Conservation (phyloP, 2,113 vertebrate species). For the Poeciliopsis prolifica region DNA sequence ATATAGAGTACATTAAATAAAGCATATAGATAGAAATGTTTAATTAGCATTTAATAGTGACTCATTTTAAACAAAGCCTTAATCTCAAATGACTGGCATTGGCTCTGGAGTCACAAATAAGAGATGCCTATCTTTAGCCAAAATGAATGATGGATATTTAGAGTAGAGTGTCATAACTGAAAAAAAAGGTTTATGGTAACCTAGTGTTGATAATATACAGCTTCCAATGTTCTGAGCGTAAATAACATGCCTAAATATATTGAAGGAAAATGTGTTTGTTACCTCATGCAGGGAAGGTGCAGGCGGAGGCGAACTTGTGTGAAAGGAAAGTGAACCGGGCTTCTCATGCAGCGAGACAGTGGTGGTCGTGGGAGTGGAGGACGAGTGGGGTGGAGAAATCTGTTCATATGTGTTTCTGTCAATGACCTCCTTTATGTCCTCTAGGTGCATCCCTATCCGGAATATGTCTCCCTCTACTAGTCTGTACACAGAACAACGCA, state of each 20-base stretch:
- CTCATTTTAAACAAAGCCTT: too few relatives aligned
- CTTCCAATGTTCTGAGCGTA: background rate
- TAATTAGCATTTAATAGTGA: too few relatives aligned
- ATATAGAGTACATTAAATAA: background rate
- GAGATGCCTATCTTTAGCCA: too few relatives aligned
- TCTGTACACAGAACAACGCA: conserved; percentile 66
- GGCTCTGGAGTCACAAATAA: too few relatives aligned
- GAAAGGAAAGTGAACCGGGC: conserved; percentile 7
- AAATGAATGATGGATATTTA: background rate
- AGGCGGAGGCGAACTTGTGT: conserved; percentile 37
- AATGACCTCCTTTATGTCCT: conserved; percentile 85
- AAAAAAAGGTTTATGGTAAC: background rate
- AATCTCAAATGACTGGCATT: too few relatives aligned
- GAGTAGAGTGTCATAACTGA: background rate
- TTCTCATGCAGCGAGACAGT: conserved; percentile 17
- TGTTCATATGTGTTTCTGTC: conserved; percentile 70
- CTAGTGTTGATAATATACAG: background rate
- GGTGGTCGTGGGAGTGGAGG: conserved; percentile 56
- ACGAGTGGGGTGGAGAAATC: conserved; percentile 63
- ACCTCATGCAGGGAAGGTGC: conserved; percentile 77
- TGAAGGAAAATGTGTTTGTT: conserved; percentile 43
- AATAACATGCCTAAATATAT: background rate
- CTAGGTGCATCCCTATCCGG: conserved; percentile 85
- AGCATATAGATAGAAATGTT: too few relatives aligned
- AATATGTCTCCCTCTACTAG: conserved; percentile 88